Base-by-base conservation (phyloP, 1,140 invertebrate species). In the Nasonia giraulti region DNA sequence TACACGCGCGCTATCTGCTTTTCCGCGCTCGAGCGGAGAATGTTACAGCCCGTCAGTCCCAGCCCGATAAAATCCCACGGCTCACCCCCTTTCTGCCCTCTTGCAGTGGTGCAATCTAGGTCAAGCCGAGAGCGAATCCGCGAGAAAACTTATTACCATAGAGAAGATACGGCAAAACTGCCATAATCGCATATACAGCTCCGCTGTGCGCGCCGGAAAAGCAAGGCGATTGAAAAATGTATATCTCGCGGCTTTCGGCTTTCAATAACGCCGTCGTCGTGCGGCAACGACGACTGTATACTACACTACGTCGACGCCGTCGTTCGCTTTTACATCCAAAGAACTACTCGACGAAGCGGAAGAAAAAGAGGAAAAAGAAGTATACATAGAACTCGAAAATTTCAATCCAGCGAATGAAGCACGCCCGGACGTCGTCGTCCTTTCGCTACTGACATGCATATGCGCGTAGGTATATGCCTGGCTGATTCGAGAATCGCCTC, bases 141-240 rank as follows among this genome's bases (percentile, higher is more conserved):
- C 73, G 44, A 50, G 44, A 40, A 50, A 77, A 77, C 75, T 77
- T 77, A 77, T 77, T 77, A 50, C 40, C 75, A 31, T 50, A 20
- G 44, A 50, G 44, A 77, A 50, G 40, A 47, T 77, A 50, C 55
- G 40, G 75, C 27, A 50, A 77, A 77, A 77, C 75, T 50, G 75
- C 44, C 44, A 50, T 50, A 55, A 77, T 77, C 75, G 27, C 6
- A 44, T n/a, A 23, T 62, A 17, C 17, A 17, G 1, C 50, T 12
- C 50, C 17, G 12, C 5, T 55, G 12, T 0, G 4, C 6, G 12
- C 7, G 73, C 31, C 33, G 31, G 37, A n/a, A 47, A 71, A 33
- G 69, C 31, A 62, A 17, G 7, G 12, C 23, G 23, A 71, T 75
- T 75, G 73, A 44, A 75, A 75, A 40, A 75, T 40, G 40, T 31